Conservation (phyloP, 2,888 invertebrate genomes). For the Hirudinaria manillensis region DNA sequence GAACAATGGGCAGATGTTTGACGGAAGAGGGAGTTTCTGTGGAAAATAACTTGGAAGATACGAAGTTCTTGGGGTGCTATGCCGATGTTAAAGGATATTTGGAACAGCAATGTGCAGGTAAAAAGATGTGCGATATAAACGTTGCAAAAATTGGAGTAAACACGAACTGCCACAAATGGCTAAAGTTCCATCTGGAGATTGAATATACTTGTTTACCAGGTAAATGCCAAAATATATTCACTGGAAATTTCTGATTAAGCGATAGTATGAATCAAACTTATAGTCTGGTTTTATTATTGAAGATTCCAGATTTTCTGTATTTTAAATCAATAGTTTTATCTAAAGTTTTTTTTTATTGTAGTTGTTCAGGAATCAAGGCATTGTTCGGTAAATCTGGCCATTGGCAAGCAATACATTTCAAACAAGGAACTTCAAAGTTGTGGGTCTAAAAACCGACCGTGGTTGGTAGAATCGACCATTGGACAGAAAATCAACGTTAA, state of each 20-base stretch:
- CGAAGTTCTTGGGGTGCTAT: constrained; percentile 21
- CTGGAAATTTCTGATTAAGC: no score
- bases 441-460: constrained; percentile 17
- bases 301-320: not conserved
- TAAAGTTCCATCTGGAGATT: constrained; percentile 9
- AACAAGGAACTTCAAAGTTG: constrained; percentile 17
- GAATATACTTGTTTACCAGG: constrained; percentile 12
- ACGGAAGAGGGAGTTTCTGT: not conserved
- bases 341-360: not conserved
- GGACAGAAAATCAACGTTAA: constrained; percentile 24
- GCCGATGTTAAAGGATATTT: constrained; percentile 13
- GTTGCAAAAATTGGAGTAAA: constrained; percentile 7
- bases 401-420: constrained; percentile 21
- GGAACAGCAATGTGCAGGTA: constrained; percentile 9
- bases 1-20: constrained; percentile 22
- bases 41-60: constrained; percentile 8
- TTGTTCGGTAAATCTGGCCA: constrained; percentile 17
- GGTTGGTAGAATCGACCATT: constrained; percentile 17
- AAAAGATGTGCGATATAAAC: not conserved
- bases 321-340: no score
- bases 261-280: no score
- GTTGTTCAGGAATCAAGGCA: constrained; percentile 18
- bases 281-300: not conserved
- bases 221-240: not conserved
- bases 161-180: not conserved